These are phyloP conservation scores for Argyrosomus regius DNA, from an alignment of 2,797 vertebrate genomes.

Conservation along the genomic window DNA sequence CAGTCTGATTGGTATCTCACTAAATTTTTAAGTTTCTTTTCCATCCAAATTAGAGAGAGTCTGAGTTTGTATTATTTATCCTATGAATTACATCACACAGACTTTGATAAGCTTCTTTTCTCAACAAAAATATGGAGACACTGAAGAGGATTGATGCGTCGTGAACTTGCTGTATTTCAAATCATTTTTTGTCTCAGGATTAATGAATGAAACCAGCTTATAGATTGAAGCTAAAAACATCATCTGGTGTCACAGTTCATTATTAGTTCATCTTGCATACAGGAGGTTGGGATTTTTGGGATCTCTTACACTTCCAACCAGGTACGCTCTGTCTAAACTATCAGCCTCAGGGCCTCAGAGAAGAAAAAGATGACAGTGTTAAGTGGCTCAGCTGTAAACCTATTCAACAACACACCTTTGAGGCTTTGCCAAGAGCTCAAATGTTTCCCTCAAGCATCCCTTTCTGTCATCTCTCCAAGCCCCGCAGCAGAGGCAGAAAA, in stretches of 20 bases:
- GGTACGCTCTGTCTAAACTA: neutral
- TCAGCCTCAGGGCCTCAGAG: neutral
- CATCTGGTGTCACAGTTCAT: neutral
- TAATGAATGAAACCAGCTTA: neutral
- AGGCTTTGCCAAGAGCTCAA: slow-evolving; percentile 22
- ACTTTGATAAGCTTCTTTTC: neutral
- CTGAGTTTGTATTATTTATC: neutral
- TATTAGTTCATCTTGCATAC: neutral
- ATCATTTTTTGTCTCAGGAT: neutral
- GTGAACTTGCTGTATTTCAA: neutral
- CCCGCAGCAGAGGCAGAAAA: slow-evolving; percentile 1
- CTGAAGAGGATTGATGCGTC: neutral
- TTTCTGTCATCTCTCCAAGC: slow-evolving; percentile 8
- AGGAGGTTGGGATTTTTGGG: neutral
- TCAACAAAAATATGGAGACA: neutral
- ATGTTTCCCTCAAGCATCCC: slow-evolving; percentile 32
- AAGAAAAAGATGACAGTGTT: neutral
- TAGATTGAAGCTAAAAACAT: neutral
- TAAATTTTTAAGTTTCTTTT: neutral
- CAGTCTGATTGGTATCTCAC: too few species aligned
- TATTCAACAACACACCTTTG: slow-evolving; percentile 30
- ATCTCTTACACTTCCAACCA: neutral
- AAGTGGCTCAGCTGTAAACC: slow-evolving; percentile 36
- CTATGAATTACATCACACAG: neutral
- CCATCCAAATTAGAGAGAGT: neutral